Evolutionary conservation across 2,888 invertebrate genomes (phyloP), one percentile per base, ranked within the genome.

Genomic region (Conops quadrifasciatus): DNA sequence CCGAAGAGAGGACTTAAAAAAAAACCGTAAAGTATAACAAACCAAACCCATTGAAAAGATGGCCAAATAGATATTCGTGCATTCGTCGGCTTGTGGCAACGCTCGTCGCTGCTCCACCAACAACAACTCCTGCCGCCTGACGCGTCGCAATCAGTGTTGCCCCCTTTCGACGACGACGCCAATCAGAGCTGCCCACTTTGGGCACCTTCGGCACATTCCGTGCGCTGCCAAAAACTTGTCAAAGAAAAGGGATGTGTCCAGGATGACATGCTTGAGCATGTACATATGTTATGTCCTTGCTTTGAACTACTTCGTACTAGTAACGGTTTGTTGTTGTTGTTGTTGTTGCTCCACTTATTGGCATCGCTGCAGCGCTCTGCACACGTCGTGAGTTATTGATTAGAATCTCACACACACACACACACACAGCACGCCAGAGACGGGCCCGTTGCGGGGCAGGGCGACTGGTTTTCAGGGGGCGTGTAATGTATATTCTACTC

Each of bases 231-330:
- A 49, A 13, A 49, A 11, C 26, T 47, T 49, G 64, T 24, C 64
- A 64, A 64, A 49, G 49, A 28, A 30, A 64, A 26, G 47, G 36
- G 28, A 36, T 62, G 60, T 19, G n/a, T 3, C 28, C 1, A 58
- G 24, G 58, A 3, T 28, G 28, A 26, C 58, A 24, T 58, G 5
- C 24, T 53, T 13, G 1, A 58, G 58, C 9, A 9, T n/a, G n/a
- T n/a, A n/a, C n/a, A n/a, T n/a, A n/a, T n/a, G n/a, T n/a, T n/a
- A 64, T 74, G 72, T 77, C 75, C 80, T 76, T 80, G 78, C 76
- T 28, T 58, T 16, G 71, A 58, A 51, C 24, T 64, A 58, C 73
- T 45, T 73, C n/a, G n/a, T n/a, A 11, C 36, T 36, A 36, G 36
- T 36, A 36, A 7, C 9, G 4, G 9, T 9, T 9, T 36, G 36